Conservation (phyloP, 64 coral and sea anemone species). For the Montipora capricornis region DNA sequence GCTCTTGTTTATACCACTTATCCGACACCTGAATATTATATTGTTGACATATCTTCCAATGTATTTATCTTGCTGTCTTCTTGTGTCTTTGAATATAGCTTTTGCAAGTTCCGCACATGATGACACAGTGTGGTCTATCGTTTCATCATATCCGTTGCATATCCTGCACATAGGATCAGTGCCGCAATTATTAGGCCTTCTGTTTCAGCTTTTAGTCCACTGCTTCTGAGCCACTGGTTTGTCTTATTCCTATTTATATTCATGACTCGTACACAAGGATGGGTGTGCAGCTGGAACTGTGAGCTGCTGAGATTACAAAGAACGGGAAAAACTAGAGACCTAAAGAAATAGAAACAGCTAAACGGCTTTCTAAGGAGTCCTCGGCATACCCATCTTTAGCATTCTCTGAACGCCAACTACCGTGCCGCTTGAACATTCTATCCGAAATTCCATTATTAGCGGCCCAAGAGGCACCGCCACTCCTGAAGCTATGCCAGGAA, state of each 20-base stretch:
- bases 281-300: neutral
- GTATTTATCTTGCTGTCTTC: too few relatives aligned
- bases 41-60: too few relatives aligned
- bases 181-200: too few relatives aligned
- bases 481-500: slow-evolving; percentile 45
- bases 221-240: too few relatives aligned
- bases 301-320: slow-evolving; percentile 32
- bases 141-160: too few relatives aligned
- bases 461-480: slow-evolving; percentile 58
- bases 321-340: slow-evolving; percentile 39
- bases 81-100: too few relatives aligned
- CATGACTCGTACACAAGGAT: neutral
- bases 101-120: too few relatives aligned
- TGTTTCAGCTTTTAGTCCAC: too few relatives aligned
- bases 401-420: slow-evolving; percentile 37
- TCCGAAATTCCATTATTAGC: slow-evolving; percentile 58
- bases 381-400: slow-evolving; percentile 51
- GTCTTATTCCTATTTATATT: slow-evolving; percentile 1
- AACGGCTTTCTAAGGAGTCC: slow-evolving; percentile 34
- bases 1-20: too few relatives aligned
- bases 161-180: too few relatives aligned
- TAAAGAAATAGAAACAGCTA: slow-evolving; percentile 53
- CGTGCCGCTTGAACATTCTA: slow-evolving; percentile 55
- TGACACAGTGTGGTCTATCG: too few relatives aligned
- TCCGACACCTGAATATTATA: too few relatives aligned